A percentile compares a stretch with the other conserved stretches of the same genome.
These are phyloP conservation scores for Egretta garzetta DNA, from an alignment of 2,113 vertebrate species.

Conservation along the genomic window DNA sequence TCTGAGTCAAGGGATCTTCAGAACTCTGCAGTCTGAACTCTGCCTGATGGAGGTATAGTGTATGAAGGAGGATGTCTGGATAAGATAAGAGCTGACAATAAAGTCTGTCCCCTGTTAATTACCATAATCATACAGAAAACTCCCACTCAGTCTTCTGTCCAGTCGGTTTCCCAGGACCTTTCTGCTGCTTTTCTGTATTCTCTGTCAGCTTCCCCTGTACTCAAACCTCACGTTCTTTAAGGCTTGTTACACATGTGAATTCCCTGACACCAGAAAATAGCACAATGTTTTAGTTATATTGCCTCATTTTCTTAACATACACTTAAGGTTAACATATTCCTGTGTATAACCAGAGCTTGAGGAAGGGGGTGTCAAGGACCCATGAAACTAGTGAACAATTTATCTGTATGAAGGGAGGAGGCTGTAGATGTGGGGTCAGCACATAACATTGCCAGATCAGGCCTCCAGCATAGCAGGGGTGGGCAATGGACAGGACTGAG, in stretches of 20 bases:
- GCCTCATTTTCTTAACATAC: neutral
- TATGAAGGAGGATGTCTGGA: neutral
- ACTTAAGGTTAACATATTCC: neutral
- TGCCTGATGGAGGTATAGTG: neutral
- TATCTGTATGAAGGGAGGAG: neutral
- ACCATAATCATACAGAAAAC: neutral
- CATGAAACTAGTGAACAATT: neutral
- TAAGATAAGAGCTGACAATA: neutral
- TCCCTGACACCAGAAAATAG: neutral
- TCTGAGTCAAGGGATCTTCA: neutral
- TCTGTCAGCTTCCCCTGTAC: neutral
- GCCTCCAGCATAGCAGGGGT: rapidly evolving
- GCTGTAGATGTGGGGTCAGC: neutral
- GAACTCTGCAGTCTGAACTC: neutral
- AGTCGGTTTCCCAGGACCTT: neutral
- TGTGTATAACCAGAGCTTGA: neutral
- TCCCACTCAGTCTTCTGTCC: neutral
- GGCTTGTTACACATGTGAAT: neutral
- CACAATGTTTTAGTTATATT: neutral
- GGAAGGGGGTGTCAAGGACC: neutral
- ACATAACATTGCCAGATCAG: neutral
- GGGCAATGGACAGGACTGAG: neutral
- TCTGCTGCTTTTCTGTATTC: neutral
- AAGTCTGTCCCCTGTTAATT: neutral
- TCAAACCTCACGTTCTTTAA: neutral